These are phyloP conservation scores for Lonchura striata DNA, from an alignment of 2,113 vertebrate genomes.

Conservation along the genomic window DNA sequence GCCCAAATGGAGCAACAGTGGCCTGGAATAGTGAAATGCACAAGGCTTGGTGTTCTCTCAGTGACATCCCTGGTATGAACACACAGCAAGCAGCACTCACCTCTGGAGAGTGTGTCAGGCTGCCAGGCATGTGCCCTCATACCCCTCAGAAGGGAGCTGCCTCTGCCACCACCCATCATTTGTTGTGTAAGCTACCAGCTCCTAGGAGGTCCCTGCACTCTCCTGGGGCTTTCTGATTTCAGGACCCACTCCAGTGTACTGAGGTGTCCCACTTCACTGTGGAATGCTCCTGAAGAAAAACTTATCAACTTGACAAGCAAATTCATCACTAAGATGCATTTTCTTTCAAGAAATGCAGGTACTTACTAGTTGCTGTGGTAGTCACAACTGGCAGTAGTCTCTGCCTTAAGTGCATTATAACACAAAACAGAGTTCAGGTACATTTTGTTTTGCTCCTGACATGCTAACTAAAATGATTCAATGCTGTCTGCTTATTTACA, in stretches of 20 bases:
- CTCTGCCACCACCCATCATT: neutral
- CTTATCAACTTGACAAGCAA: neutral
- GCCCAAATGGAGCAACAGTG: neutral
- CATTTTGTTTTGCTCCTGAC: neutral
- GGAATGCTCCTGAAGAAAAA: neutral
- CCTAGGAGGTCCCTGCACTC: neutral
- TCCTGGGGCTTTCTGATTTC: neutral
- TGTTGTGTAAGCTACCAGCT: neutral
- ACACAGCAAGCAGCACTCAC: neutral
- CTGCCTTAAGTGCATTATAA: neutral
- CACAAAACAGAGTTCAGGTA: neutral
- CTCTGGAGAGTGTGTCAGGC: neutral
- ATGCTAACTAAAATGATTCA: neutral
- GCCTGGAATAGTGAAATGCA: too few species aligned
- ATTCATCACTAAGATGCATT: neutral
- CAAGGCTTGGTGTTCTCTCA: neutral
- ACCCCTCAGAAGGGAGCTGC: neutral
- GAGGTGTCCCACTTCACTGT: neutral
- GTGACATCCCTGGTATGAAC: fast-evolving
- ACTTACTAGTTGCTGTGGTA: neutral
- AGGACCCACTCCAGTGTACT: too few species aligned
- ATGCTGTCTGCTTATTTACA: neutral
- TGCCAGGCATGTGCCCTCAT: too few species aligned
- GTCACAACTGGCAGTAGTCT: neutral
- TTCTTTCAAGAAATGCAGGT: neutral